Percentiles rank a stretch among this genome's conserved stretches.
Evolutionary conservation across 1,140 invertebrate genomes (phyloP).

Genomic region (Limonius californicus): DNA sequence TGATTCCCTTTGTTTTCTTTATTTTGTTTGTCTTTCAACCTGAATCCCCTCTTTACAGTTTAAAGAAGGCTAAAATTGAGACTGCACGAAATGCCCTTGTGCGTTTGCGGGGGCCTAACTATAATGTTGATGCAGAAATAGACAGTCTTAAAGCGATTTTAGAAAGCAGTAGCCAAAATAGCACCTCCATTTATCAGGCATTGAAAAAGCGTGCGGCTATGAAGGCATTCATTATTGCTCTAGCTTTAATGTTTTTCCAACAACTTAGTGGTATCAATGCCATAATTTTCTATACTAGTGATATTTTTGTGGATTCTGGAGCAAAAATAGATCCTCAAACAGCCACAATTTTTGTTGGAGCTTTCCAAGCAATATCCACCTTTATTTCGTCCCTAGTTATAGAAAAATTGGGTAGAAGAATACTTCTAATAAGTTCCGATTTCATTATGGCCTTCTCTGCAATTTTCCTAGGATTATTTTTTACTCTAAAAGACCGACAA

Average conservation of each 20-base stretch:
- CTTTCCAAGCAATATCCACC: conserved; percentile 66
- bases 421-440: conserved; percentile 65
- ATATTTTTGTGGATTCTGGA: conserved; percentile 61
- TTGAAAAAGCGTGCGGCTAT: conserved; percentile 48
- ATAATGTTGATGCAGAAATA: conserved; percentile 60
- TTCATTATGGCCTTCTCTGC: conserved; percentile 59
- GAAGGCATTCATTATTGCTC: conserved; percentile 53
- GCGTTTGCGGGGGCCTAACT: conserved; percentile 64
- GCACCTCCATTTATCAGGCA: conserved; percentile 45
- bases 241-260: conserved; percentile 74
- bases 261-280: conserved; percentile 78
- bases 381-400: conserved; percentile 59
- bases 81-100: conserved; percentile 62
- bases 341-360: conserved; percentile 68
- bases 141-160: conserved; percentile 49
- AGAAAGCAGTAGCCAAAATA: conserved; percentile 45
- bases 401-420: conserved; percentile 60
- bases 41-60: conserved; percentile 59
- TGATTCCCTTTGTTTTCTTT: conserved; percentile 58
- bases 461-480: conserved; percentile 63
- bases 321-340: conserved; percentile 52
- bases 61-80: conserved; percentile 55
- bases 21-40: conserved; percentile 62
- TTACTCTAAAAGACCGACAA: conserved; percentile 53
- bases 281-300: conserved; percentile 69